Percentiles rank a stretch among this genome's conserved stretches.
These are phyloP conservation scores for Nesometra sesokonis DNA, from an alignment of 35 echinoderm and acorn worm species.

Conservation along the genomic window DNA sequence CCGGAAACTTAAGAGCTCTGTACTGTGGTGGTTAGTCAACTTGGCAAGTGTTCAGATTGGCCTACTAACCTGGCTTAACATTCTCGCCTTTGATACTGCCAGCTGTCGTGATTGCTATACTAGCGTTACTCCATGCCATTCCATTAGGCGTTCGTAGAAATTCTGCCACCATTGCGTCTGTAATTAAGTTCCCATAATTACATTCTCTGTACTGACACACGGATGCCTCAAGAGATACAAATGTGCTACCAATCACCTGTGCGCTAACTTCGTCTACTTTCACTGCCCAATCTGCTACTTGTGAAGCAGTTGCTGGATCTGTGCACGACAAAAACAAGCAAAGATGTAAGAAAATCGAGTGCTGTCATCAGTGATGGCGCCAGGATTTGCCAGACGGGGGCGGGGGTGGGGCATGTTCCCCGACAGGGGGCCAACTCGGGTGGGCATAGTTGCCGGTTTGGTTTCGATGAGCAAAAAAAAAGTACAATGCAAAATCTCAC, in stretches of 20 bases:
- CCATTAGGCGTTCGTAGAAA: background rate
- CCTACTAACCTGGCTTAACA: conserved; percentile 36
- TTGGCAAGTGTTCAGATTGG: background rate
- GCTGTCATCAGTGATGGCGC: no score
- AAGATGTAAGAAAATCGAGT: no score
- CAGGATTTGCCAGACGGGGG: no score
- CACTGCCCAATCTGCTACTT: conserved; percentile 20
- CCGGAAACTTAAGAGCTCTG: no score
- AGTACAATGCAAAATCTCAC: no score
- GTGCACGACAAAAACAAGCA: background rate
- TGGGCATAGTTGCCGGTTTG: no score
- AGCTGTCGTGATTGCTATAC: conserved; percentile 45
- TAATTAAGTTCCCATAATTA: conserved; percentile 68
- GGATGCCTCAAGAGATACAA: conserved; percentile 23
- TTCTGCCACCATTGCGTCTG: conserved; percentile 50
- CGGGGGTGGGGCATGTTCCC: no score
- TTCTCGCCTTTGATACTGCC: conserved; percentile 28
- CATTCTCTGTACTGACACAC: conserved; percentile 49
- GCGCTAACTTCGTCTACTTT: conserved; percentile 31
- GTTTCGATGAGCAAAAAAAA: no score
- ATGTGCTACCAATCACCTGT: conserved; percentile 28
- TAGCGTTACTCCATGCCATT: conserved; percentile 30
- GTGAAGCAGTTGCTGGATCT: conserved; percentile 32
- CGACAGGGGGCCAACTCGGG: no score
- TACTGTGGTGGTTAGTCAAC: no score